Conservation (phyloP, 2,888 invertebrate genomes). For the Kryphioiulus occultus region DNA sequence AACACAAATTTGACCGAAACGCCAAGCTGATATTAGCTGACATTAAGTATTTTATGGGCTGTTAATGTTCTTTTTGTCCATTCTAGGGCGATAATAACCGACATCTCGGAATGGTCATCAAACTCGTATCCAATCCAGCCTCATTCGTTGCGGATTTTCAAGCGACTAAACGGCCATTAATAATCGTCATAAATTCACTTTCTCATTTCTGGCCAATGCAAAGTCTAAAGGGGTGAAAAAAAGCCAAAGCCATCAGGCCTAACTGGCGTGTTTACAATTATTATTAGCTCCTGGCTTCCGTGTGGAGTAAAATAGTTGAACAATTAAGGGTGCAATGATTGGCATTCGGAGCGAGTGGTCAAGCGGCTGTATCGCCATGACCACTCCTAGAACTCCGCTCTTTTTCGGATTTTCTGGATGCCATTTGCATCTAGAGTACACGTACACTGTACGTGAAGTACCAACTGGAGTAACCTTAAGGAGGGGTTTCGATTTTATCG, state of each 20-base stretch:
- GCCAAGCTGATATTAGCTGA: background rate
- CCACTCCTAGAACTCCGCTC: background rate
- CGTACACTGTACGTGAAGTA: no score
- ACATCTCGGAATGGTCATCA: background rate
- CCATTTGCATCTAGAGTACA: background rate
- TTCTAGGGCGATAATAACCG: background rate
- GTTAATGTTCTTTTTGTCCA: background rate
- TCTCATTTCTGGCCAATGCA: background rate
- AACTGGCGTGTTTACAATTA: conserved; percentile 2
- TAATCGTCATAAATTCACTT: conserved; percentile 21
- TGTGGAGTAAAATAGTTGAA: background rate
- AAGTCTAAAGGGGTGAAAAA: background rate
- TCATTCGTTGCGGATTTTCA: background rate
- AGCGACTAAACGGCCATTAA: background rate
- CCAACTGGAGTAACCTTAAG: background rate
- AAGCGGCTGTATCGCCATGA: background rate
- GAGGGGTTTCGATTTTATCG: background rate
- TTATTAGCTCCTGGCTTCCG: conserved; percentile 25
- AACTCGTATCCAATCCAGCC: background rate
- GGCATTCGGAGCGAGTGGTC: background rate
- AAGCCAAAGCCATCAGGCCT: background rate
- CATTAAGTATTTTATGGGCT: background rate
- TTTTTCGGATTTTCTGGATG: background rate
- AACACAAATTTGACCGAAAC: background rate
- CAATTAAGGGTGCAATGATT: conserved; percentile 30